Evolutionary conservation across 2,113 vertebrate genomes (phyloP).

Genomic region (Podarcis cretensis): DNA sequence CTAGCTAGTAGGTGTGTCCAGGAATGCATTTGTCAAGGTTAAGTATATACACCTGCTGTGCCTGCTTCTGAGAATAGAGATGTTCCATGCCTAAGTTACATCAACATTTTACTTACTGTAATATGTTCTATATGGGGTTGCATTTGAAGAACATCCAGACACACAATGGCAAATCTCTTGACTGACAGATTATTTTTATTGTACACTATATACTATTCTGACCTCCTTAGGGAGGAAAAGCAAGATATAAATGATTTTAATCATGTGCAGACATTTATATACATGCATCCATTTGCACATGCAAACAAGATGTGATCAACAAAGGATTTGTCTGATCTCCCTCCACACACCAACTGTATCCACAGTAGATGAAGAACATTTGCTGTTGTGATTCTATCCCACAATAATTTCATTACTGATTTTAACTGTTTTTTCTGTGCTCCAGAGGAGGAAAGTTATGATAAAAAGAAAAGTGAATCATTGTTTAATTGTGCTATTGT

Average conservation of each 20-base stretch:
- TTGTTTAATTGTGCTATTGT: background rate
- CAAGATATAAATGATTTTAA: too few relatives aligned
- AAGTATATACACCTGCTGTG: background rate
- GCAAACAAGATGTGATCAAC: too few relatives aligned
- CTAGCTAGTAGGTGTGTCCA: background rate
- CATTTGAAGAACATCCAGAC: background rate
- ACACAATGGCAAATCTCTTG: background rate
- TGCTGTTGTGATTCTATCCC: too few relatives aligned
- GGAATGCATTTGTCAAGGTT: background rate
- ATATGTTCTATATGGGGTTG: background rate
- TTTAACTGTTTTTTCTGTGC: background rate
- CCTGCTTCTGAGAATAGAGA: background rate
- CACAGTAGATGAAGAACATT: too few relatives aligned
- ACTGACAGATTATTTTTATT: too few relatives aligned
- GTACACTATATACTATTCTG: too few relatives aligned
- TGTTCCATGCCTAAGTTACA: background rate
- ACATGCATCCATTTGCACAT: too few relatives aligned
- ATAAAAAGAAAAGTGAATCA: background rate
- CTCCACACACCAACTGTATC: too few relatives aligned
- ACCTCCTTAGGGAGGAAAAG: too few relatives aligned
- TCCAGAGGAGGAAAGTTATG: background rate
- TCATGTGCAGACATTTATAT: too few relatives aligned
- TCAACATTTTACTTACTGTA: background rate
- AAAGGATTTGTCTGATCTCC: too few relatives aligned
- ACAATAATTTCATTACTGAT: too few relatives aligned